Base-by-base conservation (phyloP, 2,113 vertebrate genomes). In the Ancistrus triradiatus region DNA sequence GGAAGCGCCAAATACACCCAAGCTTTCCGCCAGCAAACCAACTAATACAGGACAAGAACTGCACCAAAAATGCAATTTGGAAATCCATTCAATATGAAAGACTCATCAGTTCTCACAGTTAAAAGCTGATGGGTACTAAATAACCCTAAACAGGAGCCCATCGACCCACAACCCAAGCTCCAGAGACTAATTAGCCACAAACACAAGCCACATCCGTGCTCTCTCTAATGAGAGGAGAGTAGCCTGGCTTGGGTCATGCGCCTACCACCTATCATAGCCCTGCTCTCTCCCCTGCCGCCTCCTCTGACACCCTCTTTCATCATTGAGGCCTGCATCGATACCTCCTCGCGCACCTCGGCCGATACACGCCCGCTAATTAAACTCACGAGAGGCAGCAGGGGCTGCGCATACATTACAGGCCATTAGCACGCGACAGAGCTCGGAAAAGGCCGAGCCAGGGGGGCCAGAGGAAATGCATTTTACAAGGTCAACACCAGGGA, bases 291-390 rank as follows among this genome's bases (percentile, higher is more conserved):
- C 17, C 31, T 24, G 31, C 46, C 49, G 56, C n/a, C 46, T 57
- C 17, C 22, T 7, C 21, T 25, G n/a, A 51, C 22, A 35, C 33
- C 24, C 40, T 7, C 59, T 51, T 63, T 72, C 69, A 64, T 77
- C 75, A 64, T 18, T 1, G 14, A 44, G 0, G 1, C 24, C 11
- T 33, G 35, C 11, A 25, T 81, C 77, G 9, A 82, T 76, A 79
- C 53, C 13, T 59, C n/a, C n/a, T n/a, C n/a, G n/a, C n/a, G 74
- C 68, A 68, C 69, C 75, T 61, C 72, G 40, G 55, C 73, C 57
- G 66, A 66, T 70, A 73, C 62, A 70, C 69, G 22, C 38, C 35
- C 63, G 73, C 75, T 80, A 75, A 80, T 82, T 81, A 79, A 73
- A 22, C 59, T 46, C 50, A 19, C 17, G 7, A 40, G 50, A 40